phyloP scores from a whole-genome alignment of 92 coral and sea anemone species.

The Bergia sp. region DNA sequence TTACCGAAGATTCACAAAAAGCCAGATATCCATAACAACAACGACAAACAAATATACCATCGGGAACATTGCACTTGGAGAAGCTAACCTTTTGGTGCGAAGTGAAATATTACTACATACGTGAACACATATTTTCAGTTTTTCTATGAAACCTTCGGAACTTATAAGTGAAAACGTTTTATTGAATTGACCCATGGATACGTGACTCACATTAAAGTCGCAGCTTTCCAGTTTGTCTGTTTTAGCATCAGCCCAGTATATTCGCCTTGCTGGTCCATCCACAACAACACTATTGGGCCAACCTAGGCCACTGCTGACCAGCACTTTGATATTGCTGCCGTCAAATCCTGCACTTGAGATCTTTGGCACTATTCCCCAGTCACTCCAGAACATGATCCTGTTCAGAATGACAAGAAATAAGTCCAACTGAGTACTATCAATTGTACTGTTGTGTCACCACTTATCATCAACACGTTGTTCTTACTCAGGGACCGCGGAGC shows the following conservation, averaged over 20 bases:
- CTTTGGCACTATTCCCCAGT: slow-evolving; percentile 86
- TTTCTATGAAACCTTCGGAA: not conserved
- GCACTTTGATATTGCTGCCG: slow-evolving; percentile 54
- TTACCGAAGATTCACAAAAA: no score
- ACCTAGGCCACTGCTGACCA: slow-evolving; percentile 61
- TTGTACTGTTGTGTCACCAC: no score
- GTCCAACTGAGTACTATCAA: not conserved
- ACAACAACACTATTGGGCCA: slow-evolving; percentile 96
- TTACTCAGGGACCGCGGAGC: no score
- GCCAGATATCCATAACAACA: no score
- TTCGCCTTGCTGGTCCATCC: slow-evolving; percentile 55
- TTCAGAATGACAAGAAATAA: not conserved
- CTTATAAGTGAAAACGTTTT: not conserved
- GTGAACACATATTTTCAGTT: not conserved
- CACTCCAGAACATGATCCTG: slow-evolving; percentile 91
- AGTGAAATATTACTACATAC: no score
- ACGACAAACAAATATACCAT: no score
- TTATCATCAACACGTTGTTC: no score
- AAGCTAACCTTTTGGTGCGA: no score
- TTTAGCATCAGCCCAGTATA: slow-evolving; percentile 95
- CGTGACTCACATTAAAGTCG: slow-evolving; percentile 58
- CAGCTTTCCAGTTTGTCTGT: slow-evolving; percentile 82
- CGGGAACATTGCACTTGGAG: no score
- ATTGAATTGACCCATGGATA: not conserved
- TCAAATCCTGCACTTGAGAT: slow-evolving; percentile 77